These are phyloP conservation scores for Apoda limacodes DNA, from an alignment of 2,888 invertebrate species.

Conservation along the genomic window DNA sequence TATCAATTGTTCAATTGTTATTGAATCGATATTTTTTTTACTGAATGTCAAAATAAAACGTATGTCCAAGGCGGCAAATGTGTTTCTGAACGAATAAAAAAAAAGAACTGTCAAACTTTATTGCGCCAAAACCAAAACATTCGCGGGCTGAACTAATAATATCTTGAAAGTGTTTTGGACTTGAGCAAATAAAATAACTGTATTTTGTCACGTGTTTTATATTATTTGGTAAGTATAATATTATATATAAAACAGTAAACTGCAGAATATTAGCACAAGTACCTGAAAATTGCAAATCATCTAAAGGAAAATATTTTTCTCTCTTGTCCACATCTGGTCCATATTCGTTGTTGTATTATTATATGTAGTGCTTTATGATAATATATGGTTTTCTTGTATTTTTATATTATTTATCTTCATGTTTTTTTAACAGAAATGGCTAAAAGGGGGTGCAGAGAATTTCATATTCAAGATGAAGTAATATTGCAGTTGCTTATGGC, in stretches of 20 bases:
- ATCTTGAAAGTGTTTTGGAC: slow-evolving; percentile 6
- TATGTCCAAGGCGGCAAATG: slow-evolving; percentile 9
- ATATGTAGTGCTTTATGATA: slow-evolving; percentile 10
- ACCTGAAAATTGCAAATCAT: slow-evolving; percentile 13
- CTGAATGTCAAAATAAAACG: slow-evolving; percentile 11
- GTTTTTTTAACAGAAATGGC: slow-evolving; percentile 8
- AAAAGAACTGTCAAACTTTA: slow-evolving; percentile 11
- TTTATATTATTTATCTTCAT: slow-evolving; percentile 9
- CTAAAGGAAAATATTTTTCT: slow-evolving; percentile 7
- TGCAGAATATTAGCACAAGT: slow-evolving; percentile 16
- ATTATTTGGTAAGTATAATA: slow-evolving; percentile 14
- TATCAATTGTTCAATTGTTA: slow-evolving; percentile 11
- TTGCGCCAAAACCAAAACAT: slow-evolving; percentile 16
- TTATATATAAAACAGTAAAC: slow-evolving; percentile 16
- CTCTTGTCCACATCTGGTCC: slow-evolving; percentile 8
- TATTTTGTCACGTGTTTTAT: slow-evolving; percentile 12
- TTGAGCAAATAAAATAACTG: slow-evolving; percentile 7
- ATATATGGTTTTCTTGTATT: slow-evolving; percentile 11
- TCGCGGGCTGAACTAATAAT: slow-evolving; percentile 16
- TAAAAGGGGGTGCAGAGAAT: slow-evolving; percentile 13
- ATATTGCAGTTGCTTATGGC: slow-evolving; percentile 15
- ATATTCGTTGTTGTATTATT: slow-evolving; percentile 8
- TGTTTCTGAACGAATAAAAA: slow-evolving; percentile 7
- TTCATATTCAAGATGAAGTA: slow-evolving; percentile 14
- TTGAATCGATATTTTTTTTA: slow-evolving; percentile 11